Evolutionary conservation across 2,888 invertebrate species (phyloP).

Genomic region (Agonopterix subpropinquella): DNA sequence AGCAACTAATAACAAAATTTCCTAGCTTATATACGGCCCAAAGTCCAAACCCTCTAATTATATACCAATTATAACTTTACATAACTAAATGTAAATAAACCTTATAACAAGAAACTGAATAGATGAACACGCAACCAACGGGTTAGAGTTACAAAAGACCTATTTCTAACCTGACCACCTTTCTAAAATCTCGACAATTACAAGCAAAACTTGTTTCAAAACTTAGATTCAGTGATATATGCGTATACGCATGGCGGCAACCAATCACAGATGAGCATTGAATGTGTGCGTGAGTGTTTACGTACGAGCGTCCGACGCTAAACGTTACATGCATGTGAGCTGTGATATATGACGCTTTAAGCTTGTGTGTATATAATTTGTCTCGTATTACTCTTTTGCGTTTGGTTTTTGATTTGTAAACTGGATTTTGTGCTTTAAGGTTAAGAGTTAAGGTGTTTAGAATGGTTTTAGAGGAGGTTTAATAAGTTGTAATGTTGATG

Average conservation of each 20-base stretch:
- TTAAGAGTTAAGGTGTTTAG: not conserved
- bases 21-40: not conserved
- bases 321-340: constrained; percentile 16
- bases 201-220: constrained; percentile 59
- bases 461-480: not conserved
- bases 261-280: constrained; percentile 29
- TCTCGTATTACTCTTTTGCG: constrained; percentile 26
- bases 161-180: constrained; percentile 40
- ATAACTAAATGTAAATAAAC: constrained; percentile 19
- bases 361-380: constrained; percentile 30
- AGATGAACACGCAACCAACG: constrained; percentile 30
- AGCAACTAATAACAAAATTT: not conserved
- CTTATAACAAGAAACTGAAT: constrained; percentile 1
- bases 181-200: constrained; percentile 72
- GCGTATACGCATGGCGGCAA: constrained; percentile 37
- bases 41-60: constrained; percentile 1
- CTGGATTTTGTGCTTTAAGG: too few relatives aligned
- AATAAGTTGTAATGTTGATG: constrained; percentile 25
- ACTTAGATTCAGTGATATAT: constrained; percentile 40
- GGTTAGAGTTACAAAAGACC: constrained; percentile 40
- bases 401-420: constrained; percentile 1
- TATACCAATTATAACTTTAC: constrained; percentile 10
- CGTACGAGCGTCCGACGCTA: constrained; percentile 7
- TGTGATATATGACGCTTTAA: constrained; percentile 32
- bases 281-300: constrained; percentile 24